Percentiles rank a stretch among this genome's conserved stretches.
These are phyloP conservation scores for Loripinus fragilis DNA, from an alignment of 2,888 invertebrate genomes.

Conservation along the genomic window DNA sequence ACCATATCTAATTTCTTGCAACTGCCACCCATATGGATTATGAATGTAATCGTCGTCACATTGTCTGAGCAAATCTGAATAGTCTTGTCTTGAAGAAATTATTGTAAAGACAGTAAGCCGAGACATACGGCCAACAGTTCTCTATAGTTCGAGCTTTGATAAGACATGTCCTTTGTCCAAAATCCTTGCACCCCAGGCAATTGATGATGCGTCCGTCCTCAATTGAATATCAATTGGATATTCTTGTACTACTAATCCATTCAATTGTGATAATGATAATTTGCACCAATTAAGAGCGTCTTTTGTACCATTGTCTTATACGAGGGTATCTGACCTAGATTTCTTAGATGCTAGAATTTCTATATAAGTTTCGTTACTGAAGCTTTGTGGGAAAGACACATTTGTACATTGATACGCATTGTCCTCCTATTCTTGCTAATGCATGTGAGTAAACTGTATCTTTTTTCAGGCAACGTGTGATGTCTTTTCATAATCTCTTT, in stretches of 20 bases:
- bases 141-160: slow-evolving; percentile 24
- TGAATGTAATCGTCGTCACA: neutral
- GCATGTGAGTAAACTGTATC: neutral
- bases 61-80: neutral
- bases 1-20: neutral
- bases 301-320: neutral
- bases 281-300: slow-evolving; percentile 21
- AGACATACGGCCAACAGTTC: slow-evolving; percentile 26
- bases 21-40: neutral
- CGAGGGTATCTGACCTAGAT: slow-evolving; percentile 9
- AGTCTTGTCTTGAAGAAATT: neutral
- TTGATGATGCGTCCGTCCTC: slow-evolving; percentile 15
- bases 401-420: slow-evolving; percentile 25
- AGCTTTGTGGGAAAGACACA: slow-evolving; percentile 26
- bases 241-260: neutral
- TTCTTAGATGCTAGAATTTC: slow-evolving; percentile 6
- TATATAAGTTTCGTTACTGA: slow-evolving; percentile 17
- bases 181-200: slow-evolving; percentile 21
- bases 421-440: slow-evolving; percentile 15
- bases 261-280: slow-evolving; percentile 2
- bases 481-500: neutral
- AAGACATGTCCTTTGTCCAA: slow-evolving; percentile 10
- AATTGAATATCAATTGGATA: slow-evolving; percentile 6
- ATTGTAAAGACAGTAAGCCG: neutral
- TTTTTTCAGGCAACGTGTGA: neutral